phyloP scores from a whole-genome alignment of 2,113 vertebrate species.

The Procavia capensis region DNA sequence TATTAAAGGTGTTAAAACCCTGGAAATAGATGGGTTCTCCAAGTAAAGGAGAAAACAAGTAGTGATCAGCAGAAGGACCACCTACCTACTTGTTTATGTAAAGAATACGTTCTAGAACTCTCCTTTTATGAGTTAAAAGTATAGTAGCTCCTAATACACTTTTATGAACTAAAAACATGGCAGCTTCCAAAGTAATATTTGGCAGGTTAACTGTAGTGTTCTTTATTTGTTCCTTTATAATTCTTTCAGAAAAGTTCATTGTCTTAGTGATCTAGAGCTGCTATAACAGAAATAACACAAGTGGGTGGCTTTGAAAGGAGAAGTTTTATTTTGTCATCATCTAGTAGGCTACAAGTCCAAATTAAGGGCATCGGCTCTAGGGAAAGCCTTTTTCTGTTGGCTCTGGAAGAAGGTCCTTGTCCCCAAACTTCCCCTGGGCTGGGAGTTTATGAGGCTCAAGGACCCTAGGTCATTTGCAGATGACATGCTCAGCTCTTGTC shows the following conservation, averaged over 20 bases:
- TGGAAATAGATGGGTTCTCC: neutral
- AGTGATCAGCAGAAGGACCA: neutral
- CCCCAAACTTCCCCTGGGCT: too few species aligned
- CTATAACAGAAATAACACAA: too few species aligned
- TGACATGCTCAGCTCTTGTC: too few species aligned
- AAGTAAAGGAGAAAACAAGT: neutral
- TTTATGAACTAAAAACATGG: neutral
- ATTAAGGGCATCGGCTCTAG: too few species aligned
- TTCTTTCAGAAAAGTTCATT: neutral
- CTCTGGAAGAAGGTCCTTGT: too few species aligned
- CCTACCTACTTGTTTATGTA: neutral
- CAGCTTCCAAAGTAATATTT: neutral
- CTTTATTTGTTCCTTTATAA: neutral
- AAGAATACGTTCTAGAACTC: neutral
- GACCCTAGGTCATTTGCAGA: too few species aligned
- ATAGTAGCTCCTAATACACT: neutral
- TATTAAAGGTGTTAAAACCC: neutral
- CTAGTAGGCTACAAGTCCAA: too few species aligned
- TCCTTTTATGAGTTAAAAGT: neutral
- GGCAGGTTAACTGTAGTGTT: neutral
- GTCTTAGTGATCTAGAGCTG: too few species aligned
- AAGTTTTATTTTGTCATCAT: too few species aligned
- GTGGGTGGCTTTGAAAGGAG: too few species aligned
- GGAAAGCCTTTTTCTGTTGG: too few species aligned
- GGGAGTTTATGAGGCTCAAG: too few species aligned